Evolutionary conservation across 2,888 invertebrate genomes (phyloP), one percentile per base, ranked within the genome.

Genomic region (Aphidius colemani): DNA sequence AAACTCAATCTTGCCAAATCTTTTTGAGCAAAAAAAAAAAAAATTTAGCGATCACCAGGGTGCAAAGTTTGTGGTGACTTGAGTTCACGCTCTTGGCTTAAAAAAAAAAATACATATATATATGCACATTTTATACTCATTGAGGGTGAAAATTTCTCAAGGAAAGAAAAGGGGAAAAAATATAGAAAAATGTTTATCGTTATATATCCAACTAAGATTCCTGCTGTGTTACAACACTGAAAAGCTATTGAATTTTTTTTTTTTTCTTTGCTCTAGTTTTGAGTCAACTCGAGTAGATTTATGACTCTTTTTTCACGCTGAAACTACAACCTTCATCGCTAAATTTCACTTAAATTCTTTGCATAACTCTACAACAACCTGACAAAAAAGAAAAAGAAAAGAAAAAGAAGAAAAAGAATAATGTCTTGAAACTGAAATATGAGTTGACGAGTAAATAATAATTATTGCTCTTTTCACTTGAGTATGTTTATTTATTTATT

Each of bases 171-270:
- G 51, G 53, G 64, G 45, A 60, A 57, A 44, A 53, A 55, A 48
- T 64, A 53, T 53, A 62, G 51, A 62, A 53, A 63, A 69, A 66
- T 69, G 61, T 67, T 69, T 67, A 69, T 69, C 67, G 65, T 30
- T 4, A 30, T 4, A 30, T 63, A 66, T 65, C 63, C 59, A 64
- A 58, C 64, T 59, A 53, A 30, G 60, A 48, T 46, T 9, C 45
- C 40, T 46, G 59, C 61, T 50, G 53, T 43, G 40, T 41, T 41
- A 11, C 51, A 51, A 39, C 51, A 64, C 64, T 58, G 72, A 74
- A 73, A 75, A 74, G 59, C 67, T 65, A 71, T 76, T 70, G 70
- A 68, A 69, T 69, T 64, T 62, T 48, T 46, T 46, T 46, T 46
- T 46, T 10, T 30, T 53, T 63, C 65, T 66, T 58, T 67, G 69